phyloP scores from a whole-genome alignment of 2,113 vertebrate species.

The Tursiops truncatus region DNA sequence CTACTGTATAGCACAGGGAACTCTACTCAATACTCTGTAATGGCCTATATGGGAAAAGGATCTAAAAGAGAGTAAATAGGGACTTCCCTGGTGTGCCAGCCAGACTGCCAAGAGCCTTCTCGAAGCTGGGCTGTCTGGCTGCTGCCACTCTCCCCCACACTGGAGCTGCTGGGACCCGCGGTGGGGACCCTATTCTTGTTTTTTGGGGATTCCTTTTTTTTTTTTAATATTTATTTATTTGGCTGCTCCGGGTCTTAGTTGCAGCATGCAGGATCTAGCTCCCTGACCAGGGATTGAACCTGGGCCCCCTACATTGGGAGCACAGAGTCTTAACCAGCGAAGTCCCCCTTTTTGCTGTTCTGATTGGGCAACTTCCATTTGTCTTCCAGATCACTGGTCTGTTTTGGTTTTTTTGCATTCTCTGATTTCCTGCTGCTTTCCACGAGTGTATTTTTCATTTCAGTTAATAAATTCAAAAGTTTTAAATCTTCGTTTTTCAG shows the following conservation, averaged over 20 bases:
- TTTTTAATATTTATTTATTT: too few species aligned
- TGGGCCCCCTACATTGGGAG: too few species aligned
- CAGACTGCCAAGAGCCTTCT: background rate
- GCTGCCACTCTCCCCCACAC: fast-evolving
- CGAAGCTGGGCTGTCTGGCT: background rate
- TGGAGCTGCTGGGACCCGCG: background rate
- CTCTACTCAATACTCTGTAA: background rate
- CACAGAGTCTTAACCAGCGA: too few species aligned
- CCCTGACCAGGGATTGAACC: too few species aligned
- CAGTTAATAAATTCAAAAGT: background rate
- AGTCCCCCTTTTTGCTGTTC: background rate
- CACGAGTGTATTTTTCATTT: background rate
- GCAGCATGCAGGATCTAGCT: too few species aligned
- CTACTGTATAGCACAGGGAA: background rate
- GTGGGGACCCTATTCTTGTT: background rate
- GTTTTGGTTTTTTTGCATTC: background rate
- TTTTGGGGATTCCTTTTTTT: too few species aligned
- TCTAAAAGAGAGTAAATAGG: background rate
- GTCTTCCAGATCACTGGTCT: background rate
- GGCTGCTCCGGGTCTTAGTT: too few species aligned
- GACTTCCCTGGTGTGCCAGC: too few species aligned
- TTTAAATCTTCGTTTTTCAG: background rate
- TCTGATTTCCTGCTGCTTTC: background rate
- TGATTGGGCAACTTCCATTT: background rate
- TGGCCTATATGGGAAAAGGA: background rate